Evolutionary conservation across 2,888 invertebrate genomes (phyloP).

Genomic region (Tetramorium bicarinatum): DNA sequence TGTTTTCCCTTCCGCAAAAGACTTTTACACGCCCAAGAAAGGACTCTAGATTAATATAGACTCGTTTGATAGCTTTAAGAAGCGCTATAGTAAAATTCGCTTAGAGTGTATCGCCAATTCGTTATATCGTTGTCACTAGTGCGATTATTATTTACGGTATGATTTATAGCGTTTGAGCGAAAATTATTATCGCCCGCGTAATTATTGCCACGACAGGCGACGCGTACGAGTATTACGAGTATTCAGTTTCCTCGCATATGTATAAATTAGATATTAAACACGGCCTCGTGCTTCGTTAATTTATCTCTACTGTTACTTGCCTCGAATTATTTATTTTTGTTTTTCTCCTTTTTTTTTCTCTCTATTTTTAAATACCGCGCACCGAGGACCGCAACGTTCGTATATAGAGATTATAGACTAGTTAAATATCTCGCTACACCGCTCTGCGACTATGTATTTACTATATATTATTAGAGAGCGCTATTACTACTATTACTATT

Average conservation of each 20-base stretch:
- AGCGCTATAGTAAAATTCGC: conserved; percentile 44
- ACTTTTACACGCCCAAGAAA: conserved; percentile 25
- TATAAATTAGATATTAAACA: conserved; percentile 41
- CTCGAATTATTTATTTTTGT: conserved; percentile 73
- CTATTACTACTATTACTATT: conserved; percentile 61
- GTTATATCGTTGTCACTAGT: conserved; percentile 31
- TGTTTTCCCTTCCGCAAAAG: conserved; percentile 19
- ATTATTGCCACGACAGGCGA: conserved; percentile 9
- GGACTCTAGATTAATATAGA: conserved; percentile 41
- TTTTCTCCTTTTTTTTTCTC: conserved; percentile 25
- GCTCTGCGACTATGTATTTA: conserved; percentile 46
- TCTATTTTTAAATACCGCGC: conserved; percentile 40
- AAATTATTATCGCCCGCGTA: conserved; percentile 28
- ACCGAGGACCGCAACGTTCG: conserved; percentile 55
- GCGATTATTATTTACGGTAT: conserved; percentile 33
- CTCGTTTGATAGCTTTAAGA: conserved; percentile 54
- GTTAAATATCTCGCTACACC: conserved; percentile 60
- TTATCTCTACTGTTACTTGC: conserved; percentile 50
- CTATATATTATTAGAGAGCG: conserved; percentile 56
- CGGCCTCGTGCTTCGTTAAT: conserved; percentile 50
- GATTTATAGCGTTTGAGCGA: conserved; percentile 29
- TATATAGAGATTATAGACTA: conserved; percentile 61
- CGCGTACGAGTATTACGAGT: conserved; percentile 42
- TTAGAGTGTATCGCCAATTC: conserved; percentile 18
- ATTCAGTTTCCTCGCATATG: conserved; percentile 59